Base-by-base conservation (phyloP, 2,888 invertebrate species). In the Oscheius myriophilus region DNA sequence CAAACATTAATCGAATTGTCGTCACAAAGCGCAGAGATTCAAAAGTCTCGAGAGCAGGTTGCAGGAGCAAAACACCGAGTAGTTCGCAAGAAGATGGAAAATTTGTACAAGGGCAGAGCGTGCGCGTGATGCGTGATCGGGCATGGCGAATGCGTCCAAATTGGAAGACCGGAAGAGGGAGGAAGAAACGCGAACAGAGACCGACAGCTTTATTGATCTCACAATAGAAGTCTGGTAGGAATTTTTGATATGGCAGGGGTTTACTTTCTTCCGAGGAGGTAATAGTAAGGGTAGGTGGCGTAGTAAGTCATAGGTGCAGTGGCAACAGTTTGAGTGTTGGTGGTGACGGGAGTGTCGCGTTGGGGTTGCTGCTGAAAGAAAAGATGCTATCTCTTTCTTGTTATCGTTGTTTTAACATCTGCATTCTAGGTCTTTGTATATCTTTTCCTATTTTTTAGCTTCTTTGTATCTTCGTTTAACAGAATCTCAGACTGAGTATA, bases 271-370 rank as follows among this genome's bases (percentile, higher is more conserved):
- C 76, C 76, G 64, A 53, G 53, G 23, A 61, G 55, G 26, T 72
- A 72, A 46, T 59, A 59, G 53, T 70, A 73, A 3, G 76, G 70
- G 49, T 61, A 59, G 11, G 59, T 59, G 11, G 59, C 45, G 61
- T 73, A 71, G 66, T 71, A 76, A 55, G 72, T 72, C 23, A 72
- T 25, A 55, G 76, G 74, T 33, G 67, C 70, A 26, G 73, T 66
- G 42, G 69, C 73, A 12, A 63, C 70, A 21, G 66, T n/a, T 53
- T 52, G 58, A 18, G 53, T 53, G n/a, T 33, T 53, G 7, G 39
- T 41, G 41, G 39, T 53, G 21, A 21, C 39, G 18, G 53, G 23
- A 18, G 18, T 11, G 51, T 66, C 66, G 33, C 43, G 23, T 18
- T 42, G 64, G 23, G 21, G 18, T 33, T 57, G 57, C 46, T 46